These are phyloP conservation scores for Andrena camellia DNA, from an alignment of 2,888 invertebrate species.

Conservation along the genomic window DNA sequence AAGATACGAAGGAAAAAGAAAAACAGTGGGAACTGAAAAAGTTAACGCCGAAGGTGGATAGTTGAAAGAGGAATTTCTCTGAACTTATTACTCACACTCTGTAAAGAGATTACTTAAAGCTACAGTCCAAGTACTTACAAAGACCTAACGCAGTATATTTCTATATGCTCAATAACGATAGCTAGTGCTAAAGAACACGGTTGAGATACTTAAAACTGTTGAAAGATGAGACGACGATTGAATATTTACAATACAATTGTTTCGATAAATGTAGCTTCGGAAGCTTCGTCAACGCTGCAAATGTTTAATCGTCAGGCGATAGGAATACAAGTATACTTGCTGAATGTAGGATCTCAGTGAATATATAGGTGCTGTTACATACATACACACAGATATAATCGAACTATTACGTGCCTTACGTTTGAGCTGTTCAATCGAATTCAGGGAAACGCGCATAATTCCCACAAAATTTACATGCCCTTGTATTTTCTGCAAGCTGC, in stretches of 20 bases:
- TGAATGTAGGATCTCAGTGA: slow-evolving; percentile 22
- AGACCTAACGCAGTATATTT: slow-evolving; percentile 32
- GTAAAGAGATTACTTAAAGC: slow-evolving; percentile 23
- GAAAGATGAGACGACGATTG: slow-evolving; percentile 8
- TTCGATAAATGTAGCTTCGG: not conserved
- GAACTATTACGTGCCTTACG: slow-evolving; percentile 31
- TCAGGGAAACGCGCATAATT: slow-evolving; percentile 8
- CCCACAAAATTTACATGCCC: slow-evolving; percentile 1
- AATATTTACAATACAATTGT: slow-evolving; percentile 5
- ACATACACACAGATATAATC: slow-evolving; percentile 11
- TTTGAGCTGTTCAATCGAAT: slow-evolving; percentile 2
- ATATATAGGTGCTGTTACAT: slow-evolving; percentile 43
- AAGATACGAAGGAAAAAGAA: not conserved
- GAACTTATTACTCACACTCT: slow-evolving; percentile 40
- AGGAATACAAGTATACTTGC: slow-evolving; percentile 5
- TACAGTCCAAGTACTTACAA: slow-evolving; percentile 38
- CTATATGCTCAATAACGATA: slow-evolving; percentile 53
- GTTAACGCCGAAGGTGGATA: not conserved
- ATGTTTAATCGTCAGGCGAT: slow-evolving; percentile 18
- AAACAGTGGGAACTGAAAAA: not conserved
- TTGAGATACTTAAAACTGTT: slow-evolving; percentile 10
- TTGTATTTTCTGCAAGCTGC: slow-evolving; percentile 27
- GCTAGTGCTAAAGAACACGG: slow-evolving; percentile 15
- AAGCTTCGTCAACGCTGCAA: slow-evolving; percentile 1
- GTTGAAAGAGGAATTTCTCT: slow-evolving; percentile 1